A percentile compares a stretch with the other conserved stretches of the same genome.
phyloP scores from a whole-genome alignment of 2,113 vertebrate species.

The Tinamus guttatus region DNA sequence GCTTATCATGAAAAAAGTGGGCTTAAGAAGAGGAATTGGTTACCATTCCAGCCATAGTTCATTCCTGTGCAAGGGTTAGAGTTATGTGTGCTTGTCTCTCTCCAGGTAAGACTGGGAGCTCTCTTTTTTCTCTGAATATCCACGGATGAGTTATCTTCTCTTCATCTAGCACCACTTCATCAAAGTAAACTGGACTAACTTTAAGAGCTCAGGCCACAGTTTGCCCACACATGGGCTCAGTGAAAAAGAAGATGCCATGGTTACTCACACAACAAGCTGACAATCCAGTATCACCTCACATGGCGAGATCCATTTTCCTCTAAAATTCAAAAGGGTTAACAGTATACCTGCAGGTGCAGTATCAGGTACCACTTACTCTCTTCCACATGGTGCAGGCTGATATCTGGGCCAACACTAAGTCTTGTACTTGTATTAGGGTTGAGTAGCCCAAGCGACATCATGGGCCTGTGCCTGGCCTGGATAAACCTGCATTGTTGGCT shows the following conservation, averaged over 20 bases:
- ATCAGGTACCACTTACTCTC: neutral
- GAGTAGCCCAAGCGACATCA: neutral
- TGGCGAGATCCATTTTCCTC: neutral
- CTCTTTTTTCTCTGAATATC: neutral
- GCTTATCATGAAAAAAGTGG: neutral
- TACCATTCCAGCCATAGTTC: neutral
- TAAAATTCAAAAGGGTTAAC: neutral
- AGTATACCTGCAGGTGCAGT: neutral
- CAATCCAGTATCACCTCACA: neutral
- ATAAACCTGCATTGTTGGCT: neutral
- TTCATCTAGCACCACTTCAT: neutral
- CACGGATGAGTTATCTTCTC: neutral
- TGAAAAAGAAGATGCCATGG: neutral
- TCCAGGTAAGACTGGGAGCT: neutral
- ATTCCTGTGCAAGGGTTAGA: neutral
- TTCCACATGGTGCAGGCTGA: fast-evolving
- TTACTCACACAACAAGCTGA: neutral
- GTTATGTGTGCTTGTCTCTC: neutral
- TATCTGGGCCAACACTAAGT: neutral
- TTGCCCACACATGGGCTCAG: neutral
- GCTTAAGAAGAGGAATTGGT: neutral
- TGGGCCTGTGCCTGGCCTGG: neutral
- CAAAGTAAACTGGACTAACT: neutral
- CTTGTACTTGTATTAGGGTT: neutral
- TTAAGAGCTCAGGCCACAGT: neutral